A percentile compares a stretch with the other conserved stretches of the same genome.
These are phyloP conservation scores for Coenobita brevimanus DNA, from an alignment of 1,140 invertebrate genomes.

Conservation along the genomic window DNA sequence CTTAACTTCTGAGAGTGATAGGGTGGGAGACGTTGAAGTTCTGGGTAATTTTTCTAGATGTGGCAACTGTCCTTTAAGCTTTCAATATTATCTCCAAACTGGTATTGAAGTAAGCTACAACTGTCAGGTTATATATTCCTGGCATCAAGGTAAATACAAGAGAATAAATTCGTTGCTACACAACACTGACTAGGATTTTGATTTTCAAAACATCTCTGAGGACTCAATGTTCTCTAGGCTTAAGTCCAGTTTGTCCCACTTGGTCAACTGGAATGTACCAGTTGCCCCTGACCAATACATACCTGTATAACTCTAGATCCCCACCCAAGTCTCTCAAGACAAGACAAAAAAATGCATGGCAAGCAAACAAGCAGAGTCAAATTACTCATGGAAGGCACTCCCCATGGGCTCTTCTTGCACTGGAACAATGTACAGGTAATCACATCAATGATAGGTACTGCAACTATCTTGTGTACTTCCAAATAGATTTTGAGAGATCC, in stretches of 20 bases:
- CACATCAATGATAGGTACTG: no score
- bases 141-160: constrained; percentile 20
- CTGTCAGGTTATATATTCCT: neutral
- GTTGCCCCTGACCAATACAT: neutral
- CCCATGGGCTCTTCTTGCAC: no score
- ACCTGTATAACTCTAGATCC: no score
- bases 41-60: neutral
- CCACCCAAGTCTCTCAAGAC: no score
- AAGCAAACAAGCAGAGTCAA: no score
- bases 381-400: no score
- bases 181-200: neutral
- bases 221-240: neutral
- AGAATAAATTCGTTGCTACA: neutral
- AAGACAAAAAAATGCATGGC: no score
- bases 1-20: constrained; percentile 20
- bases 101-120: neutral
- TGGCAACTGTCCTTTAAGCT: constrained; percentile 7
- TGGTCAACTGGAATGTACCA: neutral
- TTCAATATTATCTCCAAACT: constrained; percentile 4
- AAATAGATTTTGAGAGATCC: no score
- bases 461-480: no score
- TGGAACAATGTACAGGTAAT: no score
- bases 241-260: neutral
- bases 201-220: neutral
- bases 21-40: constrained; percentile 14